These are phyloP conservation scores for Umimayanthus chanpuru DNA, from an alignment of 92 coral and sea anemone species.

Conservation along the genomic window DNA sequence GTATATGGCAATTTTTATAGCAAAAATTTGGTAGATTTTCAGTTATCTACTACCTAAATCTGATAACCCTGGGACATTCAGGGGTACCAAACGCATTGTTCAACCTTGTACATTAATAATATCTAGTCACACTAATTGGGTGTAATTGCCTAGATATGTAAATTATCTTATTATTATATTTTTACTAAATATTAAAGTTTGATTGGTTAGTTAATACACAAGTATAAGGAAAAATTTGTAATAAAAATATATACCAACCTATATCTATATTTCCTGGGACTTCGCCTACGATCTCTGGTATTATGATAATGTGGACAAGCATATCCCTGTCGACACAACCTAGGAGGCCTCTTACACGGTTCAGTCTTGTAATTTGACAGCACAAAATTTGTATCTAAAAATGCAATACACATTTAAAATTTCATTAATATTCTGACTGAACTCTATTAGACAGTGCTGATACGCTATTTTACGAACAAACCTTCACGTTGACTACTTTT, in stretches of 20 bases:
- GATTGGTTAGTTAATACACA: too few species aligned
- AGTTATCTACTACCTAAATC: neutral
- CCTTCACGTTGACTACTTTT: neutral
- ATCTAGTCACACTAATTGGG: neutral
- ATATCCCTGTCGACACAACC: constrained; percentile 98
- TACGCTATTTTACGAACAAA: neutral
- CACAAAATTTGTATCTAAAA: constrained; percentile 92
- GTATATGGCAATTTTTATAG: neutral
- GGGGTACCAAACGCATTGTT: neutral
- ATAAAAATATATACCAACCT: constrained; percentile 60
- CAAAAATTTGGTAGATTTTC: too few species aligned
- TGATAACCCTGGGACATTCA: neutral
- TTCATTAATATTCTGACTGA: neutral
- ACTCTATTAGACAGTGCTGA: neutral
- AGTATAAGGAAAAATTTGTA: neutral
- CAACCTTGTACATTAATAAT: neutral
- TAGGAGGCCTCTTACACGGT: constrained; percentile 97
- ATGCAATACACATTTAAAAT: neutral
- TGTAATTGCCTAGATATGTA: neutral
- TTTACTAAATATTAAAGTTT: neutral
- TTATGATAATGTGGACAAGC: constrained; percentile 99
- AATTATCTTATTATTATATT: too few species aligned
- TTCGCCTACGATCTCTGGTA: constrained; percentile 94
- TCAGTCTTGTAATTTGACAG: constrained; percentile 98
- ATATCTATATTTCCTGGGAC: constrained; percentile 97